These are phyloP conservation scores for Hemichromis elongatus DNA, from an alignment of 2,113 vertebrate genomes.

Conservation along the genomic window DNA sequence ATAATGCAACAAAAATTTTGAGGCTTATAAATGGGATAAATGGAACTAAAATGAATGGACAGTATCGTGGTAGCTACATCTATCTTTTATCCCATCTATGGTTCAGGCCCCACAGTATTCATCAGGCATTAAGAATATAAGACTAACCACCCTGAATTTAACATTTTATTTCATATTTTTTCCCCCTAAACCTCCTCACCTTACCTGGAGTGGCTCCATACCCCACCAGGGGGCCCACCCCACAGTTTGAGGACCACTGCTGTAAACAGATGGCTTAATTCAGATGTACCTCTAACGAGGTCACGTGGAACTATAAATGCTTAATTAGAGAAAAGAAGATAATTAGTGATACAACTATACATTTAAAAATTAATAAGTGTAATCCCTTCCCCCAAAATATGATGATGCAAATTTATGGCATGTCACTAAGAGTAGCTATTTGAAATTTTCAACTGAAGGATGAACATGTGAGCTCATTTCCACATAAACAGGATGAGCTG, in stretches of 20 bases:
- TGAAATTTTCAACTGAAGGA: not conserved
- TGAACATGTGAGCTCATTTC: not conserved
- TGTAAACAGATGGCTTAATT: not conserved
- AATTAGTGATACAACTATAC: not conserved
- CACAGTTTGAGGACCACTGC: not conserved
- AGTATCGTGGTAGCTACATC: too few relatives aligned
- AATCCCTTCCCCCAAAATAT: not conserved
- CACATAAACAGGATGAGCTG: not conserved
- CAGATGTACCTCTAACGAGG: not conserved
- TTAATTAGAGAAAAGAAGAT: not conserved
- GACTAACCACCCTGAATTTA: not conserved
- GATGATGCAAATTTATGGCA: not conserved
- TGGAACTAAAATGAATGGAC: too few relatives aligned
- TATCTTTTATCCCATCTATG: too few relatives aligned
- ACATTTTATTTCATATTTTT: not conserved
- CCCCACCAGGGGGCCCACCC: not conserved
- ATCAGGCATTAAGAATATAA: not conserved
- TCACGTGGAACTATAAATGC: not conserved
- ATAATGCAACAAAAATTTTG: not conserved
- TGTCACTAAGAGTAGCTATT: not conserved
- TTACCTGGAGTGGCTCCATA: not conserved
- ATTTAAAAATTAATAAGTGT: not conserved
- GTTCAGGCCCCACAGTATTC: too few relatives aligned
- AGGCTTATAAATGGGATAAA: too few relatives aligned
- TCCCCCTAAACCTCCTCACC: not conserved